Evolutionary conservation across 2,797 vertebrate genomes (phyloP).

Genomic region (Halcyon smyrnensis): DNA sequence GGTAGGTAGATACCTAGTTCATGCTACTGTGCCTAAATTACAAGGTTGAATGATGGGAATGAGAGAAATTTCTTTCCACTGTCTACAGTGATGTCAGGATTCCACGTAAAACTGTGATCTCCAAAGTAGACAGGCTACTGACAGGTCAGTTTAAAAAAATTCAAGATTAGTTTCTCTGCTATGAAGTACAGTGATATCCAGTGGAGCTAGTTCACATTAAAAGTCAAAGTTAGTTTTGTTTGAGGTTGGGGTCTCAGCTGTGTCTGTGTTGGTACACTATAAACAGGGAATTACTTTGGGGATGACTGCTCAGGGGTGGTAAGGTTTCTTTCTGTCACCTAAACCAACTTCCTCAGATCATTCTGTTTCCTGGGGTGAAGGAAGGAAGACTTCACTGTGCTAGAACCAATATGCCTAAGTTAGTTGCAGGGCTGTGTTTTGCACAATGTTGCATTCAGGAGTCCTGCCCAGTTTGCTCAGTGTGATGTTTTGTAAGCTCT

Average conservation of each 20-base stretch:
- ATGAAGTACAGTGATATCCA: background rate
- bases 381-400: background rate
- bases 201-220: background rate
- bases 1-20: background rate
- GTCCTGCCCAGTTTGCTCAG: background rate
- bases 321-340: background rate
- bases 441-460: background rate
- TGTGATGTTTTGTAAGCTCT: background rate
- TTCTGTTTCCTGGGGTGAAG: background rate
- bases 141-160: background rate
- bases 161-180: background rate
- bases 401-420: background rate
- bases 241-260: background rate
- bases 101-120: background rate
- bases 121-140: background rate
- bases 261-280: background rate
- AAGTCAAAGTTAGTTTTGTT: background rate
- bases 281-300: background rate
- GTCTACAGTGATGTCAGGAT: background rate
- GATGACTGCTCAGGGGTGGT: background rate
- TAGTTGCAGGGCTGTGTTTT: background rate
- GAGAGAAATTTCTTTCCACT: background rate
- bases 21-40: background rate
- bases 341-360: background rate
- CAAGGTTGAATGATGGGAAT: background rate